phyloP scores from a whole-genome alignment of 1,140 invertebrate species.

The Homalodisca vitripennis region DNA sequence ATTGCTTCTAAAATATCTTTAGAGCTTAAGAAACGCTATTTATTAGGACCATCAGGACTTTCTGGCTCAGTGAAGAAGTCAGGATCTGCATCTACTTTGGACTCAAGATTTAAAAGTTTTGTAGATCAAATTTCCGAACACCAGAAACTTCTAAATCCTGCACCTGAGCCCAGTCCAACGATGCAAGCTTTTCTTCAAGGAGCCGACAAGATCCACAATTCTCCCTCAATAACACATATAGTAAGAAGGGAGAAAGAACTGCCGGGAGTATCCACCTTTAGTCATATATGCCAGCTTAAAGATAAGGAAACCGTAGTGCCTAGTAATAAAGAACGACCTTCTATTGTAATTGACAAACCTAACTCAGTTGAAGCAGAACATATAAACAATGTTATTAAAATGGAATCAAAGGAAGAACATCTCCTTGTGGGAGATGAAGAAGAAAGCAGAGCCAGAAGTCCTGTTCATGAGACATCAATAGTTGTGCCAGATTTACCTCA shows the following conservation, averaged over 20 bases:
- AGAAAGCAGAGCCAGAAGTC: constrained; percentile 54
- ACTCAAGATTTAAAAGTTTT: constrained; percentile 78
- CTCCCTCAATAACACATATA: constrained; percentile 37
- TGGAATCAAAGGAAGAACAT: constrained; percentile 8
- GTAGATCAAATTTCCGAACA: constrained; percentile 84
- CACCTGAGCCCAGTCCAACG: constrained; percentile 67
- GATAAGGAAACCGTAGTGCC: constrained; percentile 27
- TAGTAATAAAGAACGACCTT: constrained; percentile 8
- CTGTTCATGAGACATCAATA: constrained; percentile 60
- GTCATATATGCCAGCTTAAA: constrained; percentile 44
- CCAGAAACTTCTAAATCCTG: constrained; percentile 82
- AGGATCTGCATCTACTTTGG: constrained; percentile 79
- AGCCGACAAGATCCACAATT: constrained; percentile 50
- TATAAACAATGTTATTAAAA: neutral
- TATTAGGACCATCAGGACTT: constrained; percentile 63
- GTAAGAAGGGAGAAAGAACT: constrained; percentile 40
- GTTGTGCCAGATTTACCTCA: constrained; percentile 60
- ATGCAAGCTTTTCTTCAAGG: constrained; percentile 70
- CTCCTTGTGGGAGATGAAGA: constrained; percentile 43
- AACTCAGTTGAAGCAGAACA: neutral
- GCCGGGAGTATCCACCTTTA: constrained; percentile 38
- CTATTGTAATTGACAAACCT: neutral
- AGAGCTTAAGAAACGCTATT: constrained; percentile 80
- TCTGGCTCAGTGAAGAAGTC: constrained; percentile 72
- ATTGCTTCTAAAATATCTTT: constrained; percentile 82